These are phyloP conservation scores for Eilema depressum DNA, from an alignment of 2,888 invertebrate genomes.

Conservation along the genomic window DNA sequence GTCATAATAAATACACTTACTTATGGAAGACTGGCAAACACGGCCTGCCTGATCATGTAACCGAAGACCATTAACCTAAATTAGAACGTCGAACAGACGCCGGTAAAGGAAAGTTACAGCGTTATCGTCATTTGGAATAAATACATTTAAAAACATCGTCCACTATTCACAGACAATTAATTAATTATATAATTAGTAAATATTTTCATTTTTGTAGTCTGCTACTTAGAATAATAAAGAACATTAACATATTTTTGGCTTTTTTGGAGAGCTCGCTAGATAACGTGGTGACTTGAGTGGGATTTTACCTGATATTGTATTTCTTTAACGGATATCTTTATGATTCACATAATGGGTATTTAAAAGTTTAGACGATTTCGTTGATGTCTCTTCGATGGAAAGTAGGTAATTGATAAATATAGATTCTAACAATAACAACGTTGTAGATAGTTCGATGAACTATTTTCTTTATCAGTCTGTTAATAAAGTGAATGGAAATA, in stretches of 20 bases:
- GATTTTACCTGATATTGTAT: background rate
- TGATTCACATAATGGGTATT: background rate
- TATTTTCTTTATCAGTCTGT: background rate
- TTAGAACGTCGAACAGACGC: conserved; percentile 34
- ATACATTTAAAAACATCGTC: conserved; percentile 21
- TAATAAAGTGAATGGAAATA: conserved; percentile 1
- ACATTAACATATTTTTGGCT: too few relatives aligned
- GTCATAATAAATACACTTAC: conserved; percentile 29
- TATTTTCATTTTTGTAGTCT: conserved; percentile 1
- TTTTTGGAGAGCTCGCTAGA: background rate
- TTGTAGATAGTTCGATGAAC: background rate
- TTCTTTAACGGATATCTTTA: background rate
- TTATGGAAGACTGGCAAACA: conserved; percentile 21
- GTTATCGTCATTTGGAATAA: conserved; percentile 16
- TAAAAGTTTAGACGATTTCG: background rate
- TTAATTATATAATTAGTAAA: conserved; percentile 1
- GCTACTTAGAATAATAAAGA: background rate
- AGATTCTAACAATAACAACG: background rate
- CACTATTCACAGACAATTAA: conserved; percentile 11
- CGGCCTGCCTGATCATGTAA: conserved; percentile 35
- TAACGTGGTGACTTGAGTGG: background rate
- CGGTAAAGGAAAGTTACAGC: conserved; percentile 6
- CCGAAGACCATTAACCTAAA: conserved; percentile 53
- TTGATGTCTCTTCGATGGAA: background rate
- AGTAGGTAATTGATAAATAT: background rate